phyloP scores from a whole-genome alignment of 2,797 vertebrate species.

The Pseudopleuronectes americanus region DNA sequence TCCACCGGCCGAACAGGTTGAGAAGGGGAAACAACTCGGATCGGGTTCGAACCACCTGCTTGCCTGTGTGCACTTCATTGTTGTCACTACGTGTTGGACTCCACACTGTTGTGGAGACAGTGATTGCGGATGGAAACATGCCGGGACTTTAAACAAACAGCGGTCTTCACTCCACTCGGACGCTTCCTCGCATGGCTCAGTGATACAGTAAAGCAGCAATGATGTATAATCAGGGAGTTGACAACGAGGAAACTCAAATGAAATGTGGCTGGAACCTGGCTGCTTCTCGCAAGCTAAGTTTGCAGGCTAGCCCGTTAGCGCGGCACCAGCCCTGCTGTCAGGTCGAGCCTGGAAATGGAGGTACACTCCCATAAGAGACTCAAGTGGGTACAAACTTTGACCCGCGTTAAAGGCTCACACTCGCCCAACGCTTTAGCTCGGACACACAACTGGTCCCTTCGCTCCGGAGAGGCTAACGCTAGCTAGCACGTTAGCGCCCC shows the following conservation, averaged over 20 bases:
- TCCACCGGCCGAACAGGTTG: constrained; percentile 8
- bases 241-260: background rate
- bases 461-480: constrained; percentile 18
- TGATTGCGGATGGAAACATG: background rate
- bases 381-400: background rate
- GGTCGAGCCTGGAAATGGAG: background rate
- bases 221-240: fast-evolving
- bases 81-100: background rate
- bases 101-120: background rate
- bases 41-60: constrained; percentile 32
- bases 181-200: fast-evolving
- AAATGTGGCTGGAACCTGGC: constrained; percentile 22
- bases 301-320: constrained; percentile 47
- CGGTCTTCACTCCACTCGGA: background rate
- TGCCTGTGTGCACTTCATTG: background rate
- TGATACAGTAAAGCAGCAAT: background rate
- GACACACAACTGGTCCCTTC: background rate
- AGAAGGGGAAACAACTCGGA: constrained; percentile 6
- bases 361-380: background rate
- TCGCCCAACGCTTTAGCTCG: background rate
- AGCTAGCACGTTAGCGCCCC: constrained; percentile 62
- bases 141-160: background rate
- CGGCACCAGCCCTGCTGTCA: constrained; percentile 11
- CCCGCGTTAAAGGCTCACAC: background rate
- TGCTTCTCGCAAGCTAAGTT: constrained; percentile 47